These are phyloP conservation scores for Metellina segmentata DNA, from an alignment of 2,888 invertebrate species.

Conservation along the genomic window DNA sequence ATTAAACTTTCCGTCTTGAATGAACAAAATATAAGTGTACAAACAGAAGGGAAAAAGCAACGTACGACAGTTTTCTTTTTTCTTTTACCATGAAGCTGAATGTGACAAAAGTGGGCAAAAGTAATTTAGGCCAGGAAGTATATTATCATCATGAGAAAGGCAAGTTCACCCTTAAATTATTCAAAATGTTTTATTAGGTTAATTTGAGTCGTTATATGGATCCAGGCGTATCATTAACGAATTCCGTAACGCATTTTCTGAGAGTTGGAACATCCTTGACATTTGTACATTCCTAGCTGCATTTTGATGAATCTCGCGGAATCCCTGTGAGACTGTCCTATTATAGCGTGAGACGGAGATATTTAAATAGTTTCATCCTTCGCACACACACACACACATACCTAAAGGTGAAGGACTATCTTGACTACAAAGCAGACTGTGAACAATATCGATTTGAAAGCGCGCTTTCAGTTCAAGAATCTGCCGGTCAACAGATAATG, in stretches of 20 bases:
- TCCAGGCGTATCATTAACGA: slow-evolving; percentile 43
- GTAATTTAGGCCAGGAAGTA: slow-evolving; percentile 20
- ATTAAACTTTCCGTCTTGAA: too few species aligned
- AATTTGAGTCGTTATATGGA: slow-evolving; percentile 17
- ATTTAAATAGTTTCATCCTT: slow-evolving; percentile 73
- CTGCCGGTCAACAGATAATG: background rate
- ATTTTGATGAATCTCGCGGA: slow-evolving; percentile 61
- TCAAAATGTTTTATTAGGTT: slow-evolving; percentile 29
- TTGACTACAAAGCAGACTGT: slow-evolving; percentile 48
- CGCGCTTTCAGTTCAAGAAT: slow-evolving; percentile 31
- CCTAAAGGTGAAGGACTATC: slow-evolving; percentile 64
- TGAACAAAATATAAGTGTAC: too few species aligned
- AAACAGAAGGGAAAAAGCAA: too few species aligned
- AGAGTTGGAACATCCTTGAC: slow-evolving; percentile 54
- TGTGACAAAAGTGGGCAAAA: slow-evolving; percentile 17
- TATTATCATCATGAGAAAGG: slow-evolving; percentile 5
- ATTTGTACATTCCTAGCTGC: slow-evolving; percentile 49
- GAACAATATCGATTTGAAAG: slow-evolving; percentile 68
- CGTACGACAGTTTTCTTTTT: background rate
- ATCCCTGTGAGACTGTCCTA: slow-evolving; percentile 50
- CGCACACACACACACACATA: background rate
- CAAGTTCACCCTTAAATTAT: slow-evolving; percentile 48
- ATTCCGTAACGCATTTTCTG: slow-evolving; percentile 56
- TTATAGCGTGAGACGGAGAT: slow-evolving; percentile 70
- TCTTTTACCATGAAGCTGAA: background rate